Evolutionary conservation across 2,113 vertebrate species (phyloP).

Genomic region (Platycercus adscitus): DNA sequence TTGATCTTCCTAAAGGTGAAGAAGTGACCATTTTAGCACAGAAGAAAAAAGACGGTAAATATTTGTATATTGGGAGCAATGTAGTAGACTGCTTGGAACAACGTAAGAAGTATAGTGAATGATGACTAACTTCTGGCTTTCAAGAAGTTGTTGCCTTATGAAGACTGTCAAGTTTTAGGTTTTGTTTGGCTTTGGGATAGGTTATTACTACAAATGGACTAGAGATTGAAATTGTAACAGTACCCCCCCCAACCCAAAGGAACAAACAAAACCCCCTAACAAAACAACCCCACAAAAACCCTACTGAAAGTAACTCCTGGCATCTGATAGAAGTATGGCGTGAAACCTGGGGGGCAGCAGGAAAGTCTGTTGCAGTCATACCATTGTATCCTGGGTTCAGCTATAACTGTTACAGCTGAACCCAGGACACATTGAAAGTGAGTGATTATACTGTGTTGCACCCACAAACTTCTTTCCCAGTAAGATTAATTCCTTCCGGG

Average conservation of each 20-base stretch:
- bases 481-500: not conserved
- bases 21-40: conserved; percentile 97
- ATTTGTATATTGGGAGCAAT: not conserved
- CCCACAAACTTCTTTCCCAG: not conserved
- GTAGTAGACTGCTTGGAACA: not conserved
- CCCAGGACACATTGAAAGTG: not conserved
- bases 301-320: not conserved
- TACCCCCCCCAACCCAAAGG: not conserved
- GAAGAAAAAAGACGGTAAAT: conserved; percentile 96
- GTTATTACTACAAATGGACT: not conserved
- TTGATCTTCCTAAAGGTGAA: conserved; percentile 95
- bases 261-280: not conserved
- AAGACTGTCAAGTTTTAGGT: not conserved
- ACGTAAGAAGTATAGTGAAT: not conserved
- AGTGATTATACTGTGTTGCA: not conserved
- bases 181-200: not conserved
- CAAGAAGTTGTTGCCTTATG: not conserved
- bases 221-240: not conserved
- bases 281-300: not conserved
- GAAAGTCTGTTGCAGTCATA: not conserved
- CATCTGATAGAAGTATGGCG: not conserved
- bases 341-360: not conserved
- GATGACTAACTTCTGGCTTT: not conserved
- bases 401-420: not conserved
- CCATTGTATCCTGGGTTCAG: not conserved